Conservation (phyloP, 1,140 invertebrate species). For the Heliconius congener region DNA sequence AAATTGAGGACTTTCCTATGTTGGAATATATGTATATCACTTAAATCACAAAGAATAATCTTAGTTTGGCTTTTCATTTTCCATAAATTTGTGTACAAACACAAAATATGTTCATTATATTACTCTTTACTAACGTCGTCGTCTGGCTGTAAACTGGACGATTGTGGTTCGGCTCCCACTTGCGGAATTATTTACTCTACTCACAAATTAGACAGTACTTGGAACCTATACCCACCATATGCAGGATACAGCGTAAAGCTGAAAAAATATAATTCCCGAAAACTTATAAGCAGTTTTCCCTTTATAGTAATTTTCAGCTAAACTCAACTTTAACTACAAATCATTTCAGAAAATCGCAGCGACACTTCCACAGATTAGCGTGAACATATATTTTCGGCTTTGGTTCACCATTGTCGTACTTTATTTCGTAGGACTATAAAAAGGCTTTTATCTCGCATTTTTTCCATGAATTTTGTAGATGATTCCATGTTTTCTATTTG, state of each 20-base stretch:
- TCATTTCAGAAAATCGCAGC: constrained; percentile 18
- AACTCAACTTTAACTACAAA: constrained; percentile 16
- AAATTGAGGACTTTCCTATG: too few species aligned
- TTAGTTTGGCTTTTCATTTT: too few species aligned
- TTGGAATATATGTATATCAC: too few species aligned
- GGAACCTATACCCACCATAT: too few species aligned
- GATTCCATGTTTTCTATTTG: not conserved
- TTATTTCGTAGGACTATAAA: not conserved
- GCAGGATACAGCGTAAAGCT: too few species aligned
- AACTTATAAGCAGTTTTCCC: not conserved
- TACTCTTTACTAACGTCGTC: too few species aligned
- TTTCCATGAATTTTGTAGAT: not conserved
- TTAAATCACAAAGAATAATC: too few species aligned
- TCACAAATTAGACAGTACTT: too few species aligned
- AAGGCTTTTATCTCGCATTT: not conserved
- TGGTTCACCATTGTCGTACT: not conserved
- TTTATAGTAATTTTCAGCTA: not conserved
- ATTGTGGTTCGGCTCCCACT: not conserved
- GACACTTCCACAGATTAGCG: constrained; percentile 15
- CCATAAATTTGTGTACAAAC: too few species aligned
- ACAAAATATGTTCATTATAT: too few species aligned
- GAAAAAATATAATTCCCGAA: not conserved
- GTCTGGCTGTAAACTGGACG: too few species aligned
- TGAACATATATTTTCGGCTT: constrained; percentile 21
- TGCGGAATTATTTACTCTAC: not conserved